Evolutionary conservation across 2,888 invertebrate genomes (phyloP).

Genomic region (Cancer borealis): DNA sequence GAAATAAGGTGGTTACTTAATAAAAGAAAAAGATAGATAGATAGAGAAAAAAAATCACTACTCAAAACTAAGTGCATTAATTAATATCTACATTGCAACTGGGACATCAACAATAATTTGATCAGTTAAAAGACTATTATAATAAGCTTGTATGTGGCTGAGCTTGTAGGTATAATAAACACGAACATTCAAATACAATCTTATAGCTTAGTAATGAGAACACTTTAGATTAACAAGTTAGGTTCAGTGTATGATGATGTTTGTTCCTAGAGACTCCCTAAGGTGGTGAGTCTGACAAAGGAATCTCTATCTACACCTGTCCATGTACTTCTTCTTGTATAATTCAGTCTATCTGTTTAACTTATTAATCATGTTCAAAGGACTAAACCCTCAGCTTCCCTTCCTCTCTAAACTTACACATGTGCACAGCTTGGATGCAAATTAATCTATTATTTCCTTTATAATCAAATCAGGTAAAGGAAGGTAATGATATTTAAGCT

Average conservation of each 20-base stretch:
- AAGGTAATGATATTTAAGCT: not conserved
- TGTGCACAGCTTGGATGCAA: not conserved
- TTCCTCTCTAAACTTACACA: not conserved
- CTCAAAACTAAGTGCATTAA: not conserved
- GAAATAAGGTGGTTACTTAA: slow-evolving; percentile 21
- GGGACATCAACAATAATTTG: not conserved
- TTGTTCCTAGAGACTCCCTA: no score
- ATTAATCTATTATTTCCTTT: not conserved
- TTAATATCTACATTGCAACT: not conserved
- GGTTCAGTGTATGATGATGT: no score
- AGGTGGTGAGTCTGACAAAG: no score
- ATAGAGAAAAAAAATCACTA: not conserved
- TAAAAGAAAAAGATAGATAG: not conserved
- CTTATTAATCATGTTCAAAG: not conserved
- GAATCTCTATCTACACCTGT: no score
- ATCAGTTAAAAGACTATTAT: not conserved
- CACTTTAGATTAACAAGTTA: no score
- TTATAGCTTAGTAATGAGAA: no score
- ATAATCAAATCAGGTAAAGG: not conserved
- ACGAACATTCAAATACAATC: no score
- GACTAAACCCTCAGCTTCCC: not conserved
- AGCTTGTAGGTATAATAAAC: no score
- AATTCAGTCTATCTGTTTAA: no score
- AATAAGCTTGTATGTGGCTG: no score
- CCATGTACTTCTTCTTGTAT: no score